Percentiles rank a stretch among this genome's conserved stretches.
These are phyloP conservation scores for Passer domesticus DNA, from an alignment of 2,113 vertebrate genomes.

Conservation along the genomic window DNA sequence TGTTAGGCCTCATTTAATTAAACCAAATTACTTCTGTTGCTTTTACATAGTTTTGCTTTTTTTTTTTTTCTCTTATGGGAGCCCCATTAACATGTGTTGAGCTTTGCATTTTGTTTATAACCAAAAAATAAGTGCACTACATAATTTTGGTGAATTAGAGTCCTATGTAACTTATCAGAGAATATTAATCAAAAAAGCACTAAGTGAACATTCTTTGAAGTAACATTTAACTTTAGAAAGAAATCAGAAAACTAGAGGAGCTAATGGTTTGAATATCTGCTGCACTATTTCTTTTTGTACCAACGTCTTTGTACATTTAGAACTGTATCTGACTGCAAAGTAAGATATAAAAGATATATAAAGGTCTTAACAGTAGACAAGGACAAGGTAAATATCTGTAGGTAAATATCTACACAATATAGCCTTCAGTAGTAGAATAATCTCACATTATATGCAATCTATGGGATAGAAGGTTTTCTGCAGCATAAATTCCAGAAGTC, in stretches of 20 bases:
- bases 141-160: not conserved
- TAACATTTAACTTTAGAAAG: not conserved
- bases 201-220: not conserved
- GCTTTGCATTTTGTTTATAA: not conserved
- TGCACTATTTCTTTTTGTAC: not conserved
- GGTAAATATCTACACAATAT: not conserved
- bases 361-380: not conserved
- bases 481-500: not conserved
- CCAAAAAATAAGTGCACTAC: not conserved
- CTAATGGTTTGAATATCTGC: not conserved
- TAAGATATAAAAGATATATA: not conserved
- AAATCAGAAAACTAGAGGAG: not conserved
- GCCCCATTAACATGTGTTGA: not conserved
- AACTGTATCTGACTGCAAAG: not conserved
- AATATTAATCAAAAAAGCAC: not conserved
- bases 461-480: not conserved
- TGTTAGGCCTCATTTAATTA: slow-evolving; percentile 58
- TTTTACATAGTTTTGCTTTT: slow-evolving; percentile 46
- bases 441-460: not conserved
- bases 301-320: not conserved
- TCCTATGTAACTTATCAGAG: not conserved
- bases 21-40: slow-evolving; percentile 53
- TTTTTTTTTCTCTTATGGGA: slow-evolving; percentile 8
- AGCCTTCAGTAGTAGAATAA: not conserved
- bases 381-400: not conserved